Conservation (phyloP, 2,888 invertebrate genomes). For the Agapostemon virescens region DNA sequence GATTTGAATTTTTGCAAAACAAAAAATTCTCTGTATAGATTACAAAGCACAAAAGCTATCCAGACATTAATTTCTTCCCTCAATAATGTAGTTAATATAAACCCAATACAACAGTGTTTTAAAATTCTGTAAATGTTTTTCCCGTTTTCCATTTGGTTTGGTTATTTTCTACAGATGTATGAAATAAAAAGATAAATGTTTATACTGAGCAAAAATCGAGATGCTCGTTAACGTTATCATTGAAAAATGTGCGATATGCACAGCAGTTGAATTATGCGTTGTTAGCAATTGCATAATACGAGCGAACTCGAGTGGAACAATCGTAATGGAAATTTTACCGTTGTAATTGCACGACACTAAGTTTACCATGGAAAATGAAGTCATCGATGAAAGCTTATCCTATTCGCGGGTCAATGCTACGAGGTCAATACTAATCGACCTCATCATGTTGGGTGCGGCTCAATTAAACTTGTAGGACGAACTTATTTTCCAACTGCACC, state of each 20-base stretch:
- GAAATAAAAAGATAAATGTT: no score
- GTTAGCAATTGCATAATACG: conserved; percentile 50
- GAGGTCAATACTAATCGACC: conserved; percentile 2
- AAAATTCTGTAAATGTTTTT: no score
- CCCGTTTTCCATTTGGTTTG: no score
- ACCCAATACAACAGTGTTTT: no score
- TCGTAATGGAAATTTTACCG: conserved; percentile 54
- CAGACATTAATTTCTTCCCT: not conserved
- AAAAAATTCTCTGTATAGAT: not conserved
- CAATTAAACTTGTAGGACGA: conserved; percentile 13
- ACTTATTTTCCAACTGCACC: not conserved
- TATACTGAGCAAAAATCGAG: no score
- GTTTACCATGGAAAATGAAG: conserved; percentile 43
- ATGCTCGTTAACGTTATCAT: no score
- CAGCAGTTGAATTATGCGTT: not conserved
- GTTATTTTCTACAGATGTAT: no score
- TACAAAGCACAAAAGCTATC: no score
- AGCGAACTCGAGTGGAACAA: conserved; percentile 63
- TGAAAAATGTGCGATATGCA: no score
- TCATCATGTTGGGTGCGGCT: not conserved
- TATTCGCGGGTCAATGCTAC: conserved; percentile 19
- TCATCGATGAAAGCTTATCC: conserved; percentile 45
- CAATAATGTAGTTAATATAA: not conserved
- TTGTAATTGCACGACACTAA: conserved; percentile 37
- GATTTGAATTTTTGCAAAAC: not conserved